Conservation (phyloP, 2,113 vertebrate species). For the Riparia riparia region DNA sequence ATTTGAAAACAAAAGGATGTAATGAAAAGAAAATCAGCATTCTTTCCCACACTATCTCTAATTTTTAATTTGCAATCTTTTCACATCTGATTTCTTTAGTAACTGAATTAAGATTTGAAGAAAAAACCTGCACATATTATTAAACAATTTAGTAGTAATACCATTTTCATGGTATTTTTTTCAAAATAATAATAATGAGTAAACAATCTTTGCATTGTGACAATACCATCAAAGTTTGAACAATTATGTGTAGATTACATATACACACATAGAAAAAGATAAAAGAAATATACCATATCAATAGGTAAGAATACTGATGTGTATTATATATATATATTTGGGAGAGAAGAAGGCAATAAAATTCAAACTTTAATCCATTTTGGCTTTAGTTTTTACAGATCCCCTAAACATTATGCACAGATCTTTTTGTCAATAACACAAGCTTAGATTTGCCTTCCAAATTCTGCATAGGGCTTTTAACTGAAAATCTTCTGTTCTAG, state of each 20-base stretch:
- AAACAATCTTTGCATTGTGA: not conserved
- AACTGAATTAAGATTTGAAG: not conserved
- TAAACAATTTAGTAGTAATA: not conserved
- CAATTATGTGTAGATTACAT: not conserved
- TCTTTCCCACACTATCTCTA: not conserved
- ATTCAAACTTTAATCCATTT: not conserved
- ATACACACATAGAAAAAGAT: accelerated
- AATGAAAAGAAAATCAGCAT: not conserved
- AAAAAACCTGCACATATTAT: accelerated
- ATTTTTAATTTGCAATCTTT: not conserved
- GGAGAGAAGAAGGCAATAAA: not conserved
- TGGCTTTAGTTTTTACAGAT: not conserved
- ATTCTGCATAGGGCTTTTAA: not conserved
- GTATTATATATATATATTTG: not conserved
- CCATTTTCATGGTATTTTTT: not conserved
- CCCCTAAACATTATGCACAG: not conserved
- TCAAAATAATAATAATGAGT: not conserved
- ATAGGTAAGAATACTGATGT: not conserved
- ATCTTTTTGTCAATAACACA: not conserved
- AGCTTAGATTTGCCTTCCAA: not conserved
- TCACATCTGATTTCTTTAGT: not conserved
- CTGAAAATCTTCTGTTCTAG: not conserved
- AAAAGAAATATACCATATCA: not conserved
- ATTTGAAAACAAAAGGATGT: not conserved
- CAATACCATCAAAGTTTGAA: not conserved